Conservation (phyloP, 2,888 invertebrate species). For the Meteorus cinctellus region DNA sequence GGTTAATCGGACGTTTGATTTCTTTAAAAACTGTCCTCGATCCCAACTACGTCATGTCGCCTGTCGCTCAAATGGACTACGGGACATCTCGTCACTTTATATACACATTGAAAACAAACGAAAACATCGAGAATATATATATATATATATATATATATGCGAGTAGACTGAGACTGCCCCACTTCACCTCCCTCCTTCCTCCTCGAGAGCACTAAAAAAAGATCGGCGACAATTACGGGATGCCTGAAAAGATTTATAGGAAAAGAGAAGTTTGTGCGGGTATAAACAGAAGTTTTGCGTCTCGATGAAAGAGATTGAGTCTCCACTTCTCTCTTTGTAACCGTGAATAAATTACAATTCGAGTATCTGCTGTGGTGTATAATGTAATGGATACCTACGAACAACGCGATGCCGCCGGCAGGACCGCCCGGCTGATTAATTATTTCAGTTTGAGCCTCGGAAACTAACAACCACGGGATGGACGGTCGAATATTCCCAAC, state of each 20-base stretch:
- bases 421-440: constrained; percentile 67
- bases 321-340: constrained; percentile 37
- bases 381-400: constrained; percentile 69
- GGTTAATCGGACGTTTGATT: constrained; percentile 40
- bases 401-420: constrained; percentile 52
- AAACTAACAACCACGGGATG: constrained; percentile 64
- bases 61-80: constrained; percentile 33
- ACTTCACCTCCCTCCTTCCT: not conserved
- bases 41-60: constrained; percentile 33
- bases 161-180: constrained; percentile 29
- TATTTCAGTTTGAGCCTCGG: constrained; percentile 68
- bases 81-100: constrained; percentile 4
- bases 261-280: constrained; percentile 45
- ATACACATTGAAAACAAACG: constrained; percentile 15
- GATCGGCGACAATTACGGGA: constrained; percentile 64
- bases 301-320: constrained; percentile 41
- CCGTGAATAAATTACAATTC: constrained; percentile 71
- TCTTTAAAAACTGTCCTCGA: constrained; percentile 34
- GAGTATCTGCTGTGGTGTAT: constrained; percentile 70
- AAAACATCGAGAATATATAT: constrained; percentile 13
- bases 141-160: constrained; percentile 23
- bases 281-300: constrained; percentile 44
- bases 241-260: constrained; percentile 64
- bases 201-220: constrained; percentile 38
- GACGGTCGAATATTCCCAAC: constrained; percentile 41